Percentiles rank a stretch among this genome's conserved stretches.
phyloP scores from a whole-genome alignment of 2,888 invertebrate genomes.

The Synergus gifuensis region DNA sequence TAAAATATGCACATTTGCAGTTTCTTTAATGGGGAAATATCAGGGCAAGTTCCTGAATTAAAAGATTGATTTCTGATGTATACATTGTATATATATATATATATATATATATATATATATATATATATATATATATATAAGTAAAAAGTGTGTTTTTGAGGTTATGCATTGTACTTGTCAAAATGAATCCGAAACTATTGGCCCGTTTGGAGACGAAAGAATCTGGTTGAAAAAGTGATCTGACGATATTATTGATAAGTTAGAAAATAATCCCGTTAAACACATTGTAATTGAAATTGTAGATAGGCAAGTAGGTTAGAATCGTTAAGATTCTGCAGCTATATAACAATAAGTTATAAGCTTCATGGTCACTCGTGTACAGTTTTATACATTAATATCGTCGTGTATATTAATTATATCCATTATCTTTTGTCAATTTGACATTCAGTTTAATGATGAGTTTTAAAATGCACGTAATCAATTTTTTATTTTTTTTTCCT shows the following conservation, averaged over 20 bases:
- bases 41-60: background rate
- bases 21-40: background rate
- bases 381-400: background rate
- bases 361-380: too few relatives aligned
- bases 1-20: background rate
- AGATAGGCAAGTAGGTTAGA: background rate
- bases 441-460: too few relatives aligned
- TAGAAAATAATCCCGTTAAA: background rate
- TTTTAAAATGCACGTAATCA: background rate
- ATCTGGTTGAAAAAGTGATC: background rate
- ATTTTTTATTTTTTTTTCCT: slow-evolving; percentile 46
- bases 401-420: background rate
- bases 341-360: too few relatives aligned
- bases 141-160: background rate
- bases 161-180: background rate
- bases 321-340: background rate
- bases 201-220: background rate
- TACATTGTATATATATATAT: background rate
- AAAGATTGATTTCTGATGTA: background rate
- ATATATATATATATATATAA: too few relatives aligned
- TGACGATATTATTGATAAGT: too few relatives aligned
- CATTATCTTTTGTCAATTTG: background rate
- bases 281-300: background rate
- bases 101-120: too few relatives aligned
- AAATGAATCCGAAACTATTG: background rate